These are phyloP conservation scores for Gambelia wislizenii DNA, from an alignment of 2,797 vertebrate genomes.

Conservation along the genomic window DNA sequence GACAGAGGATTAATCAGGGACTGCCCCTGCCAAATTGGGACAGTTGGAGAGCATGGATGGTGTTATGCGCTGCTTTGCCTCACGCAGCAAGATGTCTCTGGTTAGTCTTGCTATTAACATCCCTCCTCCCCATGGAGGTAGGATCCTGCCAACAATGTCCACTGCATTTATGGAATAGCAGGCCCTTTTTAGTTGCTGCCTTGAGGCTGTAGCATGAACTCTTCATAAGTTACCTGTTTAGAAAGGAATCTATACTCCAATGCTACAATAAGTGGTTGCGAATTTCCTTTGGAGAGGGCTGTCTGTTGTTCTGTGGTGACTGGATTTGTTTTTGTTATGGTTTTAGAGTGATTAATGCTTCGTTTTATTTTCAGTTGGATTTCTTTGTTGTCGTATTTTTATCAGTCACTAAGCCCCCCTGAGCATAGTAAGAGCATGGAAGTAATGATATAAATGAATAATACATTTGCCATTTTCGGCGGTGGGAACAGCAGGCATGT, in stretches of 20 bases:
- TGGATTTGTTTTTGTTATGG: conserved; percentile 24
- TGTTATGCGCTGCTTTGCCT: not conserved
- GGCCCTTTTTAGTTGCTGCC: not conserved
- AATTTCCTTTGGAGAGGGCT: not conserved
- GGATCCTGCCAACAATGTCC: no score
- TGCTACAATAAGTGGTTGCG: no score
- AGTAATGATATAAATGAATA: not conserved
- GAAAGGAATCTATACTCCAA: not conserved
- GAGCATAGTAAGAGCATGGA: not conserved
- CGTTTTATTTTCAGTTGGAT: conserved; percentile 13
- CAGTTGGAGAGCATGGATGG: not conserved
- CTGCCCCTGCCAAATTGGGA: no score
- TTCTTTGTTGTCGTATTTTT: conserved; percentile 11
- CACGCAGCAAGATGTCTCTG: not conserved
- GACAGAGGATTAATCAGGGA: no score
- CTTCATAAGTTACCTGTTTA: not conserved
- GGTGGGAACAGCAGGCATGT: not conserved
- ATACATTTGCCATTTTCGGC: not conserved
- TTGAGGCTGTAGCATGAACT: no score
- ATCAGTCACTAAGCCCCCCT: not conserved
- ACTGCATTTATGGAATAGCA: not conserved
- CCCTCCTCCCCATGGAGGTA: not conserved
- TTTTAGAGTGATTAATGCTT: conserved; percentile 18
- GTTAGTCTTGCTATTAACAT: not conserved
- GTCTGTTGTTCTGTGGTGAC: not conserved